These are phyloP conservation scores for Prunella strophiata DNA, from an alignment of 2,797 vertebrate species.

Conservation along the genomic window DNA sequence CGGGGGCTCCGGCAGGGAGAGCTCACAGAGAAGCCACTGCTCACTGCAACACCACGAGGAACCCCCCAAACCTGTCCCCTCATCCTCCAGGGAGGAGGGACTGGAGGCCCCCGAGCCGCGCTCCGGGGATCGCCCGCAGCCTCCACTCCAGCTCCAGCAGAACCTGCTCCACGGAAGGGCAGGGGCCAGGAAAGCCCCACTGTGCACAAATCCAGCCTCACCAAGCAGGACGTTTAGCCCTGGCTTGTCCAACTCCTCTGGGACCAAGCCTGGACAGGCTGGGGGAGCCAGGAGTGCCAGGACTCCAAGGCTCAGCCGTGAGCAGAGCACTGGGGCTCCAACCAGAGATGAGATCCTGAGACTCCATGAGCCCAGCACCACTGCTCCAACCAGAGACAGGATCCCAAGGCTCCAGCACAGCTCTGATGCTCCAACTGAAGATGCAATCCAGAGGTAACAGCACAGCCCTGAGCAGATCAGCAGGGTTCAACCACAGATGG, in stretches of 20 bases:
- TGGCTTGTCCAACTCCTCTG: rapidly evolving
- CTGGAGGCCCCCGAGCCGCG: rapidly evolving
- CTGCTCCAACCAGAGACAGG: neutral
- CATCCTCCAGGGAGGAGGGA: neutral
- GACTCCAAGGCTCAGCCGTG: neutral
- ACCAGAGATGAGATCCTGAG: neutral
- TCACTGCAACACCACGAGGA: neutral
- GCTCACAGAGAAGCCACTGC: neutral
- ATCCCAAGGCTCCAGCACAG: neutral
- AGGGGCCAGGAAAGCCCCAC: neutral
- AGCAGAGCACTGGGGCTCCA: neutral
- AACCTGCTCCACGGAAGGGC: neutral
- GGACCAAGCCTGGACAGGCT: neutral
- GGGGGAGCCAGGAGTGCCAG: neutral
- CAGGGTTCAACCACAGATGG: neutral
- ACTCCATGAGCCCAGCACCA: neutral
- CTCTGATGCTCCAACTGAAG: neutral
- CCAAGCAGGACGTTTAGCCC: neutral
- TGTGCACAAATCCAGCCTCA: neutral
- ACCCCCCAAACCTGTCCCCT: neutral
- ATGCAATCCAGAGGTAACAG: neutral
- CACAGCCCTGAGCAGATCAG: neutral
- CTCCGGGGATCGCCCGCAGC: rapidly evolving
- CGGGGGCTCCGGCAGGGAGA: neutral
- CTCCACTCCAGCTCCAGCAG: neutral